phyloP scores from a whole-genome alignment of 1,140 invertebrate genomes.

The Diprion similis region DNA sequence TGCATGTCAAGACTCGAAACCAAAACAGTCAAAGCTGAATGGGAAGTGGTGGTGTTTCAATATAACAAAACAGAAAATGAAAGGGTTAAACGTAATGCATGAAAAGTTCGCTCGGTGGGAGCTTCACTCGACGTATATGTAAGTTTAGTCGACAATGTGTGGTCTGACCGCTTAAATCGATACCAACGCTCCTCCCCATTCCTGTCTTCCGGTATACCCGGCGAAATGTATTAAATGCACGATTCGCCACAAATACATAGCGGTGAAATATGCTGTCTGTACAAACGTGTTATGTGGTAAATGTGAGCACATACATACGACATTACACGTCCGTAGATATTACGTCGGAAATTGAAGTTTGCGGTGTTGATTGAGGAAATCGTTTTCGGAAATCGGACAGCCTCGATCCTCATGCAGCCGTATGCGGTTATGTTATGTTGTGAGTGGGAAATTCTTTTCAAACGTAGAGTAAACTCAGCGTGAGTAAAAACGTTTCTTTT shows the following conservation, averaged over 20 bases:
- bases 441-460: no score
- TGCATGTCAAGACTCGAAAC: no score
- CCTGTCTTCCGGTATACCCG: background rate
- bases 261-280: no score
- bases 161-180: background rate
- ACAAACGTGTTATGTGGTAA: background rate
- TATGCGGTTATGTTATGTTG: background rate
- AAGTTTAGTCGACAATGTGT: background rate
- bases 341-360: background rate
- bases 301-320: background rate
- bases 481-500: no score
- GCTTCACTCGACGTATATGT: no score
- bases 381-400: background rate
- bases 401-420: background rate
- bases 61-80: no score
- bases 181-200: background rate
- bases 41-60: no score
- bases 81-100: no score
- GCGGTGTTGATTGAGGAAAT: constrained; percentile 2
- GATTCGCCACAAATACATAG: background rate
- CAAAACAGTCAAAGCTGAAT: no score
- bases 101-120: no score
- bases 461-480: no score
- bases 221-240: background rate
- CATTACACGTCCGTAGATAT: background rate